These are phyloP conservation scores for Pyrrhia umbra DNA, from an alignment of 2,888 invertebrate genomes.

Conservation along the genomic window DNA sequence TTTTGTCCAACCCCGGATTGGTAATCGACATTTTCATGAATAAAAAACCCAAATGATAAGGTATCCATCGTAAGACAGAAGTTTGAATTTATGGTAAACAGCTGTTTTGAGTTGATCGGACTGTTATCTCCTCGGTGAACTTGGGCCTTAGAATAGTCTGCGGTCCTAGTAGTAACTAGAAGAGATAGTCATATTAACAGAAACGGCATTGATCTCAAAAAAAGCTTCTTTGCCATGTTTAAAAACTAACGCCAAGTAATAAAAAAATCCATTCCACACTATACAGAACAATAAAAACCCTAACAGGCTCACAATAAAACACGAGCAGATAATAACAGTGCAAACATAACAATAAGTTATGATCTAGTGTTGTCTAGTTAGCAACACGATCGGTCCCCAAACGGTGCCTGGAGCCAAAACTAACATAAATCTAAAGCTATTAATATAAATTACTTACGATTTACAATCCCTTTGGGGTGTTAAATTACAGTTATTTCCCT, in stretches of 20 bases:
- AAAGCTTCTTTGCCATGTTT: too few relatives aligned
- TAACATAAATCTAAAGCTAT: conserved; percentile 84
- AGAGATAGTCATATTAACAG: too few relatives aligned
- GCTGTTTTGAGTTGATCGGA: too few relatives aligned
- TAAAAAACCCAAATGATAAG: too few relatives aligned
- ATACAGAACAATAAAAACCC: conserved; percentile 24
- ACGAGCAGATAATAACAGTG: conserved; percentile 55
- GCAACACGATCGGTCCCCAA: conserved; percentile 81
- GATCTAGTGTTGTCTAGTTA: conserved; percentile 80
- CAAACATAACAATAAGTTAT: conserved; percentile 68
- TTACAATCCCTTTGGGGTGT: conserved; percentile 84
- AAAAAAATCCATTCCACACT: not conserved
- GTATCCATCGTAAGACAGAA: too few relatives aligned
- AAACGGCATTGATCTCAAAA: too few relatives aligned
- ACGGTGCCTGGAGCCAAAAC: conserved; percentile 81
- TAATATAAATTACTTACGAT: conserved; percentile 88
- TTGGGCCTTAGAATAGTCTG: too few relatives aligned
- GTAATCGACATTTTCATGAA: too few relatives aligned
- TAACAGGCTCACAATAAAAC: conserved; percentile 31
- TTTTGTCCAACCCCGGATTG: too few relatives aligned
- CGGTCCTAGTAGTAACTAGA: too few relatives aligned
- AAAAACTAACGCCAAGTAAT: not conserved
- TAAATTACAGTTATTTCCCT: conserved; percentile 82
- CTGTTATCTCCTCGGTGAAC: too few relatives aligned
- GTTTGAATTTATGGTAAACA: too few relatives aligned